Evolutionary conservation across 1,140 invertebrate species (phyloP).

Genomic region (Chironomus striatipennis): DNA sequence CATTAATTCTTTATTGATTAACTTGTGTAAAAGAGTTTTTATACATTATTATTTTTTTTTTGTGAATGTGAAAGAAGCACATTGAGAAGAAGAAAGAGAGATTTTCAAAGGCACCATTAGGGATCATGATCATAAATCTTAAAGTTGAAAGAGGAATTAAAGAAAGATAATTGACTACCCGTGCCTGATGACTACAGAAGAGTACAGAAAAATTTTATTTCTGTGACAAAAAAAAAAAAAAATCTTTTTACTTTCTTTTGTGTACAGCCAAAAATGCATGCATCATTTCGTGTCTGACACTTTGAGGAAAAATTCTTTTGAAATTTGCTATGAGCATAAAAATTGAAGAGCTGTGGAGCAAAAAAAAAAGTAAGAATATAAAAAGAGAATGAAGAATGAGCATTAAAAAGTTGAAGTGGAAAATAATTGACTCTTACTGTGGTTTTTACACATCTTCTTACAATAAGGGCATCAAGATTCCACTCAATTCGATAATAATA

Average conservation of each 20-base stretch:
- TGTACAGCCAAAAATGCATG: not conserved
- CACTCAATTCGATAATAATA: conserved; percentile 9
- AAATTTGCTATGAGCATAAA: not conserved
- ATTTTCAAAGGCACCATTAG: not conserved
- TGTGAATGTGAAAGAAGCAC: no score
- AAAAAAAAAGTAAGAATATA: not conserved
- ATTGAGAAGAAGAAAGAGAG: not conserved
- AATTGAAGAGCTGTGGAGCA: not conserved
- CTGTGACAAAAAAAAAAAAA: not conserved
- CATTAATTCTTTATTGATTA: conserved; percentile 9
- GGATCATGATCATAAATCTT: conserved; percentile 13
- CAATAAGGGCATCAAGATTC: conserved; percentile 1
- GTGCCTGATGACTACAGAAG: not conserved
- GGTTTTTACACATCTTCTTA: conserved; percentile 13
- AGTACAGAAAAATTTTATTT: not conserved
- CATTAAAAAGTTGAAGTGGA: conserved; percentile 13
- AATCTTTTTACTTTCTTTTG: conserved; percentile 1
- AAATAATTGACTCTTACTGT: conserved; percentile 14
- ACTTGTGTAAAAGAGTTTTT: not conserved
- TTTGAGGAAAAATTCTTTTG: conserved; percentile 1
- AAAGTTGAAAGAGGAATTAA: conserved; percentile 4
- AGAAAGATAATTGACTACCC: conserved; percentile 1
- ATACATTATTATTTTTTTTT: no score
- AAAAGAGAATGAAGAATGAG: not conserved
- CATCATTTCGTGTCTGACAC: conserved; percentile 11